Evolutionary conservation across 2,888 invertebrate genomes (phyloP), one percentile per base, ranked within the genome.

Genomic region (Petrophora chlorosata): DNA sequence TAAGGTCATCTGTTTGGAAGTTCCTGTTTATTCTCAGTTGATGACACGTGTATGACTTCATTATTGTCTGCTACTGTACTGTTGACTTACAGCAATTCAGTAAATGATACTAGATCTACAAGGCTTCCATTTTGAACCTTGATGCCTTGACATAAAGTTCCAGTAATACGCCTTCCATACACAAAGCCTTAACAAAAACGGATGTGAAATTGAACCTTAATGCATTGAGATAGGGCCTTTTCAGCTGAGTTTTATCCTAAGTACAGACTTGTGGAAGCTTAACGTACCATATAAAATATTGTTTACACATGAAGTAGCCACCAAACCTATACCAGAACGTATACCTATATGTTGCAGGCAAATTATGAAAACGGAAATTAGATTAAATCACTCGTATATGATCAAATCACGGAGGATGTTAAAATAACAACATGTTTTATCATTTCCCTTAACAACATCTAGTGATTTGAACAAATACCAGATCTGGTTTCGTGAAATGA

Each of bases 281-380:
- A 47, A 35, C 15, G 40, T 30, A 40, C 12, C 40, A 28, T 38
- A 32, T 48, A 23, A n/a, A n/a, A n/a, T n/a, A 36, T 25, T 47
- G 35, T 41, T 41, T 40, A 13, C 32, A 36, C 41, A 41, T 41
- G 22, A 29, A 41, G 22, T n/a, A n/a, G n/a, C n/a, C n/a, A n/a
- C n/a, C n/a, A n/a, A n/a, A n/a, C n/a, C n/a, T n/a, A n/a, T n/a
- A n/a, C n/a, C n/a, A n/a, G n/a, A n/a, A n/a, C n/a, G n/a, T n/a
- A n/a, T n/a, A n/a, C n/a, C n/a, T n/a, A n/a, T n/a, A n/a, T n/a
- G n/a, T n/a, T n/a, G 9, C 25, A 10, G 25, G 8, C 22, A 5
- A 8, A 8, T 7, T 22, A 5, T 22, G 22, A 22, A 10, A 23
- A 23, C 10, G 5, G 25, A n/a, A n/a, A n/a, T n/a, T n/a, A n/a